Evolutionary conservation across 2,797 vertebrate genomes (phyloP), one percentile per base, ranked within the genome.

Genomic region (Pelobates cultripes): DNA sequence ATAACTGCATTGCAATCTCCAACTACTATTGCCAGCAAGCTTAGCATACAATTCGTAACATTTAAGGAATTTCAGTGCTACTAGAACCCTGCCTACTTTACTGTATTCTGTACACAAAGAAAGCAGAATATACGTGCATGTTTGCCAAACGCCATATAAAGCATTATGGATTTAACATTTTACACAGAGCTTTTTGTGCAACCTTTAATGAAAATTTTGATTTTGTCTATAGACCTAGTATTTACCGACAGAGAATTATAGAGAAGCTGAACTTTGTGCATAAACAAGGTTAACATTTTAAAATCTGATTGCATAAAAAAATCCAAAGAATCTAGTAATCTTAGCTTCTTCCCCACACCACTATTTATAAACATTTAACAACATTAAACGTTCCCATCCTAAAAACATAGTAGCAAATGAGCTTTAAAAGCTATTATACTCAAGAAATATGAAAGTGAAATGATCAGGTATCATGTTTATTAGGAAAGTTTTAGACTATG

Each of bases 401-500:
- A 43, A 64, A 12, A 72, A 71, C 28, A 42, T 3, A 44, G 66
- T 14, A 42, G n/a, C 9, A 43, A 43, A 70, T 55, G 47, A 71
- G 43, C 41, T 63, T 45, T 71, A 15, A 51, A 71, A 72, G 44
- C 57, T 45, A 64, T 79, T 79, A 79, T 15, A 10, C 28, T 13
- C 44, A 64, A 79, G 28, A 67, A n/a, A 64, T 4, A 9, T 64
- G 10, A 43, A 70, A 64, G 43, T 45, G 9, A 47, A 75, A 53
- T n/a, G 2, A 70, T 81, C 73, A 75, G 67, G 73, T 51, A 71
- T 70, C 40, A 15, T 53, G 73, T 70, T 71, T 64, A 81, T 7
- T 28, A 66, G 60, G 57, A 57, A 41, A 55, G 64, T 81, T 76
- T 43, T 57, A 81, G 79, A 73, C 63, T 64, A 81, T 17, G 43